Evolutionary conservation across 2,113 vertebrate genomes (phyloP), one percentile per base, ranked within the genome.

Genomic region (Catharus bicknelli): DNA sequence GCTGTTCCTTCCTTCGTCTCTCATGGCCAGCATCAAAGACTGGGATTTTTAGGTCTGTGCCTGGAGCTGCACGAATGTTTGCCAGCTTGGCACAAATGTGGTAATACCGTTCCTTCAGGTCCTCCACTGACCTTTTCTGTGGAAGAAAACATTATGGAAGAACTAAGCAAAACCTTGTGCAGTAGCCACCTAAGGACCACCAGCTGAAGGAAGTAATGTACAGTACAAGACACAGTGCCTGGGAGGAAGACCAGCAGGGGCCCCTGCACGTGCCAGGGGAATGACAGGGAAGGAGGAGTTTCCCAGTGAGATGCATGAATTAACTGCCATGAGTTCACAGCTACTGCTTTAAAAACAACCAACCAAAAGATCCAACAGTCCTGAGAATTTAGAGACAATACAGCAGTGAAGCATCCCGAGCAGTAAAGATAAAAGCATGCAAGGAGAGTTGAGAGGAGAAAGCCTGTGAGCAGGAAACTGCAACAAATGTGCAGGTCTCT

Each of bases 1-100:
- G 97, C 87, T 99, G 99, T 55, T 99, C 99, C 97, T 99, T 99
- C 88, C 99, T 98, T 54, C 99, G 97, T 53, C 99, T 98, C 96
- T 99, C 99, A 51, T 99, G 99, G 51, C 98, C 99, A 10, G 99
- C 99, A 64, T 99, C 99, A 72, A 99, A 99, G 51, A 99, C 98
- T 30, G 99, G 99, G 89, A 99, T 98, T 96, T 99, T 99, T 58
- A 99, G 98, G 82, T 99, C 99, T 11, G 98, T 98, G 54, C 99
- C 99, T 0, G 99, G 98, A 74, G 98, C 98, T 7, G 99, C 98
- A 5, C 99, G 98, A 38, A 99, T 98, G 26, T 99, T 99, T 81
- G 98, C 98, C 96, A 99, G 98, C 91, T 99, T 99, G 87, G 99
- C 99, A 96, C 99, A 99, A 87, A 99, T 99, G 93, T 96, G 98